Evolutionary conservation across 2,797 vertebrate species (phyloP).

Genomic region (Melanotaenia trifasciata): DNA sequence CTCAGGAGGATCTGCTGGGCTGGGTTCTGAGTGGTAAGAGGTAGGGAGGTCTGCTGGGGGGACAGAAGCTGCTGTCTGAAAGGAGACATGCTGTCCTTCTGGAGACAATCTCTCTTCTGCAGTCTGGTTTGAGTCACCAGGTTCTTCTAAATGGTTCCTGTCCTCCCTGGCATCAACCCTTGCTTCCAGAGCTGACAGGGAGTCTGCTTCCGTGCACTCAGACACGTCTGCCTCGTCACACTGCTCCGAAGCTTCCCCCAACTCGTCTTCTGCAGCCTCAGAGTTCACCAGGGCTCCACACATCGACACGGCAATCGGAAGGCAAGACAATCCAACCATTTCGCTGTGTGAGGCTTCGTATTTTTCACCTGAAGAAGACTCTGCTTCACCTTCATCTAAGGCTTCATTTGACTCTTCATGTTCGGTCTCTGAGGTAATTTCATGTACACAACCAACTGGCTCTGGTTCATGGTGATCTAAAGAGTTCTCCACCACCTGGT

Average conservation of each 20-base stretch:
- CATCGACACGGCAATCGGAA: slow-evolving; percentile 83
- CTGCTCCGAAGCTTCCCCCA: slow-evolving; percentile 44
- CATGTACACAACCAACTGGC: not conserved
- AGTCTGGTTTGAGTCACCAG: not conserved
- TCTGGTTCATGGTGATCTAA: slow-evolving; percentile 17
- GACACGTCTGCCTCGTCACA: slow-evolving; percentile 34
- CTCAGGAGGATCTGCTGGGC: slow-evolving; percentile 52
- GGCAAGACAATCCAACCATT: slow-evolving; percentile 77
- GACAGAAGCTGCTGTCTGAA: not conserved
- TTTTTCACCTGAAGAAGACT: not conserved
- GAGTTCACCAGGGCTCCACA: slow-evolving; percentile 80
- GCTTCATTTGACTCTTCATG: slow-evolving; percentile 23
- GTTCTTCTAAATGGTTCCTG: slow-evolving; percentile 20
- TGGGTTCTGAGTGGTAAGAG: slow-evolving; percentile 36
- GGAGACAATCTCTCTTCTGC: slow-evolving; percentile 46
- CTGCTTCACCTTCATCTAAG: slow-evolving; percentile 15
- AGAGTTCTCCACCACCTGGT: slow-evolving; percentile 29
- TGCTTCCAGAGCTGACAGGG: slow-evolving; percentile 23
- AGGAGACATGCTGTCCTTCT: slow-evolving; percentile 54
- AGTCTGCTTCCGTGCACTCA: slow-evolving; percentile 60
- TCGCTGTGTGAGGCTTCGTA: slow-evolving; percentile 50
- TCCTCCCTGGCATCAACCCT: slow-evolving; percentile 22
- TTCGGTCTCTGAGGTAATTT: slow-evolving; percentile 4
- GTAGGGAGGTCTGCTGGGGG: slow-evolving; percentile 13
- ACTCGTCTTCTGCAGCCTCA: slow-evolving; percentile 55